These are phyloP conservation scores for Hetaerina titia DNA, from an alignment of 2,888 invertebrate species.

Conservation along the genomic window DNA sequence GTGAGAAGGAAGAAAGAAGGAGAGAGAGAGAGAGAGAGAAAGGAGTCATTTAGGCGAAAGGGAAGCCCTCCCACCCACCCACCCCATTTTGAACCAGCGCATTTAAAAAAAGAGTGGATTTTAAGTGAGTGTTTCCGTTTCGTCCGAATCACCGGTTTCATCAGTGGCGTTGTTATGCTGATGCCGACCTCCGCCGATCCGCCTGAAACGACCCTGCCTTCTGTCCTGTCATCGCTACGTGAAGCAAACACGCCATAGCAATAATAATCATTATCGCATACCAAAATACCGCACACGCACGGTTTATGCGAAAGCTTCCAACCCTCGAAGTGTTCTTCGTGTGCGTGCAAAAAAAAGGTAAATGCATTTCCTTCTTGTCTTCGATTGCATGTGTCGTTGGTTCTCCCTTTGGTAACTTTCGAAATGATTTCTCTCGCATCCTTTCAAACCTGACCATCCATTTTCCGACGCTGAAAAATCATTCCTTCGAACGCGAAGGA, in stretches of 20 bases:
- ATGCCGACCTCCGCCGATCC: background rate
- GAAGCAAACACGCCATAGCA: background rate
- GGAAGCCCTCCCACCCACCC: background rate
- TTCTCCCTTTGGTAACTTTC: background rate
- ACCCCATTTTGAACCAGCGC: slow-evolving; percentile 19
- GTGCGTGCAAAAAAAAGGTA: slow-evolving; percentile 5
- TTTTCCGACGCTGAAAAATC: background rate
- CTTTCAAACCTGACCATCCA: background rate
- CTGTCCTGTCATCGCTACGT: slow-evolving; percentile 11
- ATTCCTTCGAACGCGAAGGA: background rate
- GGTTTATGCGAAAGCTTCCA: background rate
- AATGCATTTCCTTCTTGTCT: background rate
- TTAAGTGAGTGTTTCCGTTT: slow-evolving; percentile 52
- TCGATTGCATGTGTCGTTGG: background rate
- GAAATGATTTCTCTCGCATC: background rate
- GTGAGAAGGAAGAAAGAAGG: background rate
- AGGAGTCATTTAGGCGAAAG: background rate
- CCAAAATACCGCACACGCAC: background rate
- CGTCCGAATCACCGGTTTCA: slow-evolving; percentile 10
- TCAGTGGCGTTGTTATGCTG: slow-evolving; percentile 34
- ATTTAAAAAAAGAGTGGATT: slow-evolving; percentile 27
- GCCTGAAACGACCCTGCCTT: background rate
- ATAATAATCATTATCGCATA: background rate
- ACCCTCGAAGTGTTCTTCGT: background rate
- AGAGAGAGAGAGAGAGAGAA: background rate